A percentile compares a stretch with the other conserved stretches of the same genome.
These are phyloP conservation scores for Deilephila elpenor DNA, from an alignment of 2,888 invertebrate genomes.

Conservation along the genomic window DNA sequence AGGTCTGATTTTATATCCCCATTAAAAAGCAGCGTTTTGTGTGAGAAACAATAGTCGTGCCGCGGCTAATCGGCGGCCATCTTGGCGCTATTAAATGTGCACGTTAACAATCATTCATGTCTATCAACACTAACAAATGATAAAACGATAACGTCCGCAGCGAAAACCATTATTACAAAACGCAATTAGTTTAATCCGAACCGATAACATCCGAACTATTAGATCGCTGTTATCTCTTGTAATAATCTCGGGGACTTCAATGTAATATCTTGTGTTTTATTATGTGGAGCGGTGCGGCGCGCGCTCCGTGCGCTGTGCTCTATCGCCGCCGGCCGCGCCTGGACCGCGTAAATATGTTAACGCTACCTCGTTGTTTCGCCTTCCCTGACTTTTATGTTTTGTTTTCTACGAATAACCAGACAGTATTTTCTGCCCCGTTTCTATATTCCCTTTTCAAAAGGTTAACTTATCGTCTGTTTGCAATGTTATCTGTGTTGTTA, in stretches of 20 bases:
- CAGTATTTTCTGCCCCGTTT: neutral
- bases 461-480: conserved; percentile 10
- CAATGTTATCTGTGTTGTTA: neutral
- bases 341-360: conserved; percentile 40
- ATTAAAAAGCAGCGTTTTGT: neutral
- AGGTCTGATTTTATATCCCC: neutral
- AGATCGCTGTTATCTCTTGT: conserved; percentile 56
- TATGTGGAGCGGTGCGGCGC: conserved; percentile 40
- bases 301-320: neutral
- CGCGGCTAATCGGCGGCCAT: conserved; percentile 15
- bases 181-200: conserved; percentile 68
- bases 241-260: conserved; percentile 53
- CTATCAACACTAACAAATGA: conserved; percentile 43
- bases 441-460: neutral
- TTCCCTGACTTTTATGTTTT: conserved; percentile 30
- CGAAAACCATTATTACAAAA: conserved; percentile 63
- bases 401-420: conserved; percentile 23
- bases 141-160: conserved; percentile 49
- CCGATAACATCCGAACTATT: conserved; percentile 70
- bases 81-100: conserved; percentile 14
- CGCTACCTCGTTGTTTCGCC: conserved; percentile 39
- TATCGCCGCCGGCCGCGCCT: conserved; percentile 36
- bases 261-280: conserved; percentile 60
- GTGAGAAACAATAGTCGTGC: conserved; percentile 1
- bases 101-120: conserved; percentile 37